Conservation (phyloP, 2,113 vertebrate species). For the Callipepla californica region DNA sequence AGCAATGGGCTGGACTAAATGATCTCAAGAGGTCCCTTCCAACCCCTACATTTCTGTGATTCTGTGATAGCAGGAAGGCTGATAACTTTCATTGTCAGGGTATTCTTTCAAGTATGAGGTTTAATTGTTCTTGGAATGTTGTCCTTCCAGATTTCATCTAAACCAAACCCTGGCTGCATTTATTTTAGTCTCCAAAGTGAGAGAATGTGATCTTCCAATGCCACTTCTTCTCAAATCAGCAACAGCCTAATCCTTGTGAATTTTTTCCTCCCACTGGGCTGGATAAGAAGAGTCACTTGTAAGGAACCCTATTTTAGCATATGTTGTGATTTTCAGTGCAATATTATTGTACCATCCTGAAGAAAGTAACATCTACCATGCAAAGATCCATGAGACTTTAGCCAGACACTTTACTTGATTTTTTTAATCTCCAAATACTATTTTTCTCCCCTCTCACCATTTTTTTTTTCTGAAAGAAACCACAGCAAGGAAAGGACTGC, state of each 20-base stretch:
- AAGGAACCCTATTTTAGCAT: not conserved
- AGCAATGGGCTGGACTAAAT: no score
- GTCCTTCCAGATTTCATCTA: not conserved
- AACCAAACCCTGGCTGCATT: not conserved
- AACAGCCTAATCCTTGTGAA: not conserved
- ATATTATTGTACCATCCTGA: not conserved
- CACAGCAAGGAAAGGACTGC: not conserved
- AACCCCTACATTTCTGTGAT: no score
- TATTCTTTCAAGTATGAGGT: not conserved
- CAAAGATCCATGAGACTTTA: not conserved
- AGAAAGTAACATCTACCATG: not conserved
- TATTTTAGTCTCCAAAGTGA: not conserved
- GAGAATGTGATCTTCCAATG: not conserved
- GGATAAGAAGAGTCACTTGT: not conserved
- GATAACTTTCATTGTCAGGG: not conserved
- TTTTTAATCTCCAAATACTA: not conserved
- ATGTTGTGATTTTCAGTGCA: not conserved
- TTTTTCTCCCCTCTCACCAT: not conserved
- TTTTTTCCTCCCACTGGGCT: not conserved
- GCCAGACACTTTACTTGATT: not conserved
- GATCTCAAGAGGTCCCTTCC: no score
- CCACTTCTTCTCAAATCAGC: not conserved
- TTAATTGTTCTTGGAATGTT: not conserved
- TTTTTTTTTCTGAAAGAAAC: not conserved
- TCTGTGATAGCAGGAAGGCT: not conserved